Evolutionary conservation across 1,140 invertebrate species (phyloP), one percentile per base, ranked within the genome.

Genomic region (Eubasilissa regina): DNA sequence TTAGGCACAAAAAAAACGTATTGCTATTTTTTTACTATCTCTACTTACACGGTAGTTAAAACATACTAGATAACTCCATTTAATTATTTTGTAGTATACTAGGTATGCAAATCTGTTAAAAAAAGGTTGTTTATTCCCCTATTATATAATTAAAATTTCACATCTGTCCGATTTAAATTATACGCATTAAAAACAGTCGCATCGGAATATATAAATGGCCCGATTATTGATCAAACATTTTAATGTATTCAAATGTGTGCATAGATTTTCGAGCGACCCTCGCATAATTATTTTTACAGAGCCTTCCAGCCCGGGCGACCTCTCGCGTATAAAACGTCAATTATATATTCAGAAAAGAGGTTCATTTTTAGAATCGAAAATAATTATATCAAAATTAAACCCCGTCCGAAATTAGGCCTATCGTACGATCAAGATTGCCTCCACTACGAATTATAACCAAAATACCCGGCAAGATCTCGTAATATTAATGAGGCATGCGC

Each of bases 271-370:
- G 64, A 68, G 44, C 64, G 64, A 62, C 64, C 64, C 64, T 45
- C 64, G 64, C 64, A 45, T 68, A 68, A 68, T 68, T 25, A 62
- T 62, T 62, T 62, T 12, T 25, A 25, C 8, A 53, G 35, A 51
- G 19, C 48, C 47, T 47, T 19, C 70, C 70, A 43, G 53, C 25
- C 68, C 74, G 58, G n/a, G 68, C 62, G 47, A 47, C 70, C 56
- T 66, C 70, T 79, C 56, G 78, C 70, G 73, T 75, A 66, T 79
- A 79, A 80, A 80, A 80, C 73, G 56, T 58, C 74, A 80, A 76
- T 80, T 76, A 76, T 64, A 76, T 80, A 58, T 74, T 75, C 70
- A 64, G 72, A 73, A 78, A 78, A 51, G 45, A 53, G 62, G 19
- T 58, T 74, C 70, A 51, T 75, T 79, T 74, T 74, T 48, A 47